Conservation (phyloP, 2,113 vertebrate species). For the Mormoops blainvillei region DNA sequence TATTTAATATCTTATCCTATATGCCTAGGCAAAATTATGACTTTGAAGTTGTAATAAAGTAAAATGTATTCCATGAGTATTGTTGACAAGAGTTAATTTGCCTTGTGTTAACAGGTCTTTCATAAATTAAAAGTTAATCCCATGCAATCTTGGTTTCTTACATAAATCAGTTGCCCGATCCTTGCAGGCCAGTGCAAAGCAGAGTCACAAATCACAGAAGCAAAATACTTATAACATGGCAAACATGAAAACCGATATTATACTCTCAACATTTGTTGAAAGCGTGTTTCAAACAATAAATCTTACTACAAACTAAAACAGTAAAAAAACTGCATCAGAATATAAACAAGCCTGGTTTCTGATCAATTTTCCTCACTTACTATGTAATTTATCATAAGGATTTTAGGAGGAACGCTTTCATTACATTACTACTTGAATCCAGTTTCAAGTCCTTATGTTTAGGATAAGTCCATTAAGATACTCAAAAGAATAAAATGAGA, state of each 20-base stretch:
- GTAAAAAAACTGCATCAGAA: not conserved
- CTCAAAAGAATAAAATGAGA: not conserved
- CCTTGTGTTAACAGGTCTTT: not conserved
- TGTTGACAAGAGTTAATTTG: not conserved
- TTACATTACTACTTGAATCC: not conserved
- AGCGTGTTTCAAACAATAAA: not conserved
- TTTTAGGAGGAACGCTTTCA: not conserved
- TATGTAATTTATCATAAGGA: not conserved
- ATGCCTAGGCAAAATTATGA: not conserved
- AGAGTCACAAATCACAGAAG: not conserved
- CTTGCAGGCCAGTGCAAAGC: not conserved
- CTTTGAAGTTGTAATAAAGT: constrained; percentile 11
- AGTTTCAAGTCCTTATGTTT: not conserved
- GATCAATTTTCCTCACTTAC: not conserved
- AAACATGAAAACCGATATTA: constrained; percentile 36
- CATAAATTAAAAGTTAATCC: constrained; percentile 58
- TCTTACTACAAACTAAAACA: not conserved
- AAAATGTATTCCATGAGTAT: not conserved
- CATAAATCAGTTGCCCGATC: not conserved
- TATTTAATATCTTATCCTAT: not conserved
- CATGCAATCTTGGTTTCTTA: not conserved
- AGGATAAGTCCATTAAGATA: not conserved
- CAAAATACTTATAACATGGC: not conserved
- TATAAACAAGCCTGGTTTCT: not conserved
- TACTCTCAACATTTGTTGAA: not conserved